These are phyloP conservation scores for Aproaerema taeniolella DNA, from an alignment of 2,888 invertebrate genomes.

Conservation along the genomic window DNA sequence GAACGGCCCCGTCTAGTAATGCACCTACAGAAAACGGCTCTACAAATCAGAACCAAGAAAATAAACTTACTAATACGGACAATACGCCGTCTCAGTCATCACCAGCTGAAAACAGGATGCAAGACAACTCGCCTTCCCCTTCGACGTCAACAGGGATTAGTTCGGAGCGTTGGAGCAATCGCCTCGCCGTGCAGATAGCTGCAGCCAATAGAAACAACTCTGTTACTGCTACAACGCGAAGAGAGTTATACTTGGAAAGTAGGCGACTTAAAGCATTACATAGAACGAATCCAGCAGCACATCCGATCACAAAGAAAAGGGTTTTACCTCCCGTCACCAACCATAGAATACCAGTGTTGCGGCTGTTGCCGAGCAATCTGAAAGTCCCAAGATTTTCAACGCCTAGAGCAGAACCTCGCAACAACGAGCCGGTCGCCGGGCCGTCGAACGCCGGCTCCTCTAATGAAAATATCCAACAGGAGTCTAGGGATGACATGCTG, in stretches of 20 bases:
- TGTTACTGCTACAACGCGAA: constrained; percentile 51
- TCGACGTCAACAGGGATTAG: constrained; percentile 20
- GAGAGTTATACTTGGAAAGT: constrained; percentile 57
- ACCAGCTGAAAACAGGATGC: constrained; percentile 21
- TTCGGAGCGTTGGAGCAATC: constrained; percentile 55
- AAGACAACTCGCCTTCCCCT: constrained; percentile 25
- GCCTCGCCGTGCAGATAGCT: constrained; percentile 66
- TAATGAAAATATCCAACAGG: constrained; percentile 26
- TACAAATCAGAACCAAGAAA: constrained; percentile 11
- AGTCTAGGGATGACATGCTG: constrained; percentile 38
- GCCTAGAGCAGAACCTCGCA: constrained; percentile 26
- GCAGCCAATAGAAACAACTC: constrained; percentile 67
- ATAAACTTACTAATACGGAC: constrained; percentile 15
- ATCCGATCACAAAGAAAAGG: constrained; percentile 53
- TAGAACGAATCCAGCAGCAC: constrained; percentile 55
- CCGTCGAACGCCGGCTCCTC: constrained; percentile 35
- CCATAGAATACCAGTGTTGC: constrained; percentile 57
- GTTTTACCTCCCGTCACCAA: constrained; percentile 48
- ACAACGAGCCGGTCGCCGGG: constrained; percentile 50
- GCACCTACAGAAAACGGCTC: neutral
- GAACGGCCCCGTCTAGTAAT: too few relatives aligned
- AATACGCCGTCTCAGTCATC: constrained; percentile 28
- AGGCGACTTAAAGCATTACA: constrained; percentile 61
- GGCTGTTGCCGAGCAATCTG: constrained; percentile 39
- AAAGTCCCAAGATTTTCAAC: constrained; percentile 25